Base-by-base conservation (phyloP, 2,888 invertebrate genomes). In the Argyresthia goedartella region DNA sequence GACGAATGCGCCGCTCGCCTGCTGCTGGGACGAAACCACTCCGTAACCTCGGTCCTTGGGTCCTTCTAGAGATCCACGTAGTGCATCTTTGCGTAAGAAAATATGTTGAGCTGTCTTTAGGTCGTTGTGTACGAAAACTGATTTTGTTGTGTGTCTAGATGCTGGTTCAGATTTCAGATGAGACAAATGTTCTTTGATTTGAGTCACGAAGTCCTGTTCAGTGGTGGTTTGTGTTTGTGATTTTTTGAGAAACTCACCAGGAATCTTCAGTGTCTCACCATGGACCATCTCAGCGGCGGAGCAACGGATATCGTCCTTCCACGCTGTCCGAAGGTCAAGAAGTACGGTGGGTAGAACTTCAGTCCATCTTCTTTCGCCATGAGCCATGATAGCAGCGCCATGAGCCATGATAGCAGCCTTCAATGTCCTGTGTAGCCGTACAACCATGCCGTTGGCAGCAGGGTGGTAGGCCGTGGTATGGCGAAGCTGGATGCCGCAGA, bases 391-490 rank as follows among this genome's bases (percentile, higher is more conserved):
- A n/a, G n/a, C n/a, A n/a, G n/a, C n/a, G n/a, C n/a, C n/a, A n/a
- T n/a, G n/a, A n/a, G n/a, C n/a, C 36, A 45, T 13, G 11, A 25
- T 35, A 11, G 51, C 52, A 6, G 45, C 50, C 39, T 58, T 58
- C 4, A 56, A 13, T 11, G 54, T 45, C 4, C 58, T 39, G 52
- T 60, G 55, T 56, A 56, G 56, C 6, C 57, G 34, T 42, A 59
- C 58, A 1, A 60, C 52, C n/a, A 52, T 53, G 1, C 59, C 58
- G 35, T 61, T 61, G 8, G 53, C 46, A 13, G 55, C 55, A 8
- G 59, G 59, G 35, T 60, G 60, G 43, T 59, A 61, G 8, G 57
- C 45, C 0, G 57, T 56, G 0, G 60, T 61, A 14, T 36, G 36
- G 36, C 25, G 39, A 45, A 53, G 16, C 35, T 49, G 49, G 13